These are phyloP conservation scores for Ramazzottius varieornatus DNA, from an alignment of 2,888 invertebrate species.

Conservation along the genomic window DNA sequence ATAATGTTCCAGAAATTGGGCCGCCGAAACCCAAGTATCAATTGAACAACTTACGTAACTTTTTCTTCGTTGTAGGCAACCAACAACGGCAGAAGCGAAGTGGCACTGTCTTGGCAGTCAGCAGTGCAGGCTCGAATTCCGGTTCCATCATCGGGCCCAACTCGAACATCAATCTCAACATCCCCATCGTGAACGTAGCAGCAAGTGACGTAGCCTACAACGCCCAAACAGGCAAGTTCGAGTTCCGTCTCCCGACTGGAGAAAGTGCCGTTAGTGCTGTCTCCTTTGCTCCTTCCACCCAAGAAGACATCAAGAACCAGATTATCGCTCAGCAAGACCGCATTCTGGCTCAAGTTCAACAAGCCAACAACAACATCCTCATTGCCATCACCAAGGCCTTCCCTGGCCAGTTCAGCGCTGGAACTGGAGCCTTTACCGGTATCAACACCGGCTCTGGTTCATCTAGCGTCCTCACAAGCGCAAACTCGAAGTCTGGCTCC, in stretches of 20 bases:
- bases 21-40: too few species aligned
- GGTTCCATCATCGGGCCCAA: background rate
- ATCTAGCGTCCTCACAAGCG: background rate
- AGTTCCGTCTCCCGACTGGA: background rate
- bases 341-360: background rate
- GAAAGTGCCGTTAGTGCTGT: background rate
- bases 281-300: background rate
- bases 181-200: background rate
- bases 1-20: background rate
- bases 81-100: too few species aligned
- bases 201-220: background rate
- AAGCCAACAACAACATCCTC: background rate
- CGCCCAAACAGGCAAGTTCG: background rate
- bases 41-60: too few species aligned
- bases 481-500: background rate
- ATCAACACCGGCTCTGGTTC: background rate
- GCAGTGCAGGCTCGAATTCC: too few species aligned
- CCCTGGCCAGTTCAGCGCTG: background rate
- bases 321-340: slow-evolving; percentile 1
- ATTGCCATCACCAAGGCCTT: background rate
- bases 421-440: background rate
- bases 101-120: too few species aligned
- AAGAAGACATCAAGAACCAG: background rate
- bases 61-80: too few species aligned
- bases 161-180: background rate